These are phyloP conservation scores for Megalops cyprinoides DNA, from an alignment of 2,797 vertebrate genomes.

Conservation along the genomic window DNA sequence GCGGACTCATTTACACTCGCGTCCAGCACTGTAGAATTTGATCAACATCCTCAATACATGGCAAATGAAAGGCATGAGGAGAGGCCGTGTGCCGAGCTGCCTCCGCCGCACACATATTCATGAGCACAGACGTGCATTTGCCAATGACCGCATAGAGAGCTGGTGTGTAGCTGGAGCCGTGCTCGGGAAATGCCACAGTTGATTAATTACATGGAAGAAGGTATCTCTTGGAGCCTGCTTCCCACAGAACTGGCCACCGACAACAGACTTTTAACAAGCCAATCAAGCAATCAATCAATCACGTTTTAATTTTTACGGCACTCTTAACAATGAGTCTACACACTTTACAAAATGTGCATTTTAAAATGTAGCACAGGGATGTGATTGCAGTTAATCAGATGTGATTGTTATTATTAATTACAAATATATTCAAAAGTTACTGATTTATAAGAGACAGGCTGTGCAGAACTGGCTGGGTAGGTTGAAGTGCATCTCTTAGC, in stretches of 20 bases:
- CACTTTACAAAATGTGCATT: not conserved
- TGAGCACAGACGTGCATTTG: not conserved
- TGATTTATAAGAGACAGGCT: not conserved
- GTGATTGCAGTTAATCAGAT: not conserved
- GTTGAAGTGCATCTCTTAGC: not conserved
- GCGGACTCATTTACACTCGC: slow-evolving; percentile 47
- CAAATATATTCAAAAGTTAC: not conserved
- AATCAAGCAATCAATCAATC: not conserved
- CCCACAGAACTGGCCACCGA: too few relatives aligned
- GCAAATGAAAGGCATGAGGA: slow-evolving; percentile 7
- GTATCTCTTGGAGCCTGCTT: too few relatives aligned
- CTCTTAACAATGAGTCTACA: not conserved
- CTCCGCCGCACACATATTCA: not conserved
- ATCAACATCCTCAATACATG: slow-evolving; percentile 38
- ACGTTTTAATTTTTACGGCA: not conserved
- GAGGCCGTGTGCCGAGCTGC: not conserved
- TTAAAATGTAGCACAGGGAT: not conserved
- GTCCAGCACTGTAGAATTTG: slow-evolving; percentile 49
- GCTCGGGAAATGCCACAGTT: too few relatives aligned
- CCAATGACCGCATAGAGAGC: not conserved
- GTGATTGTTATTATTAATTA: not conserved
- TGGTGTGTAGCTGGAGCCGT: not conserved
- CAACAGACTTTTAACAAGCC: not conserved
- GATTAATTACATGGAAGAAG: too few relatives aligned
- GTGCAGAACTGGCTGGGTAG: not conserved